Conservation (phyloP, 2,113 vertebrate species). For the Numenius arquata region DNA sequence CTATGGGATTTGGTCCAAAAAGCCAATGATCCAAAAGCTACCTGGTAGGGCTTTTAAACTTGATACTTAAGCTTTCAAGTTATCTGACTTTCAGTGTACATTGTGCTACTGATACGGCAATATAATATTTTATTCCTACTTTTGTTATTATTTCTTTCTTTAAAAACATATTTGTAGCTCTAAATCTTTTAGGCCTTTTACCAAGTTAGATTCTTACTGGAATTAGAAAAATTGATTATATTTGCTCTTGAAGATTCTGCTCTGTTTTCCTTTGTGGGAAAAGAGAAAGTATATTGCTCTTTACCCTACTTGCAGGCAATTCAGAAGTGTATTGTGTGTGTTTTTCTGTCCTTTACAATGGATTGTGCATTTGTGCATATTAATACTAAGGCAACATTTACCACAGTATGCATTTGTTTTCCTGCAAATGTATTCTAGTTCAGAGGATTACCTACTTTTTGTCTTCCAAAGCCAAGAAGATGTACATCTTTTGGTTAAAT, state of each 20-base stretch:
- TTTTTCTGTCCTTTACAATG: not conserved
- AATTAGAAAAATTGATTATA: not conserved
- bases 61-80: not conserved
- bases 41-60: not conserved
- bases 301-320: not conserved
- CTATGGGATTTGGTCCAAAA: not conserved
- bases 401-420: not conserved
- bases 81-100: not conserved
- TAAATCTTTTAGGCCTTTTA: not conserved
- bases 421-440: not conserved
- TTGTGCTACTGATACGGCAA: not conserved
- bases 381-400: not conserved
- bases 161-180: not conserved
- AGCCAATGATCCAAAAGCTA: not conserved
- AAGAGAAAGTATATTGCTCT: not conserved
- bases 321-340: not conserved
- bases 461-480: not conserved
- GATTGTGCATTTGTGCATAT: not conserved
- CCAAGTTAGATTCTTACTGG: not conserved
- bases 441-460: not conserved
- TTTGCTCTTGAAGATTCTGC: not conserved
- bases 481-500: not conserved
- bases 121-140: not conserved
- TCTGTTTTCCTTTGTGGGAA: not conserved
- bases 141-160: not conserved